These are phyloP conservation scores for Actinia tenebrosa DNA, from an alignment of 64 coral and sea anemone genomes.

Conservation along the genomic window DNA sequence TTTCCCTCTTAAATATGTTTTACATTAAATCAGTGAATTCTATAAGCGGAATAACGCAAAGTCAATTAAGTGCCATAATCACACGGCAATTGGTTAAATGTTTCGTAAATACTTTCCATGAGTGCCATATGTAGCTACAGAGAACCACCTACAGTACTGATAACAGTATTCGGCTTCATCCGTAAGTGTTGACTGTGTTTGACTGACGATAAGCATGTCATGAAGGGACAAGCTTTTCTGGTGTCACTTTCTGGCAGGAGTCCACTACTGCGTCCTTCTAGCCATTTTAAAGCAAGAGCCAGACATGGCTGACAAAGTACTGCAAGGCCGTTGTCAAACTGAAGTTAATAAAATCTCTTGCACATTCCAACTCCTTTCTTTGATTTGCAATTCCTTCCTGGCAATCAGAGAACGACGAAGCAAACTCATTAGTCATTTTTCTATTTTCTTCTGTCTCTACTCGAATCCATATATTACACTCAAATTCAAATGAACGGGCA, in stretches of 20 bases:
- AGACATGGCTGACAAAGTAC: background rate
- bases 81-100: constrained; percentile 17
- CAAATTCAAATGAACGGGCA: too few relatives aligned
- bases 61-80: constrained; percentile 20
- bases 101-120: background rate
- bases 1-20: constrained; percentile 25
- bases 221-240: background rate
- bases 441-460: too few relatives aligned
- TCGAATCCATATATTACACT: too few relatives aligned
- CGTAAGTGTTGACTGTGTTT: too few relatives aligned
- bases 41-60: background rate
- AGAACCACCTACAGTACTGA: background rate
- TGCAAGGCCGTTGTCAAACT: background rate
- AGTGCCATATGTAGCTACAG: background rate
- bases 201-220: too few relatives aligned
- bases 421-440: too few relatives aligned
- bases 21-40: constrained; percentile 10
- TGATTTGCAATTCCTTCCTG: too few relatives aligned
- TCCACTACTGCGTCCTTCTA: background rate
- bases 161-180: background rate
- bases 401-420: too few relatives aligned
- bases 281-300: background rate
- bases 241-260: background rate
- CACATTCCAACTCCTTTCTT: too few relatives aligned
- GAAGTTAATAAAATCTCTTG: too few relatives aligned